Conservation (phyloP, 64 coral and sea anemone species). For the Pocillopora verrucosa region DNA sequence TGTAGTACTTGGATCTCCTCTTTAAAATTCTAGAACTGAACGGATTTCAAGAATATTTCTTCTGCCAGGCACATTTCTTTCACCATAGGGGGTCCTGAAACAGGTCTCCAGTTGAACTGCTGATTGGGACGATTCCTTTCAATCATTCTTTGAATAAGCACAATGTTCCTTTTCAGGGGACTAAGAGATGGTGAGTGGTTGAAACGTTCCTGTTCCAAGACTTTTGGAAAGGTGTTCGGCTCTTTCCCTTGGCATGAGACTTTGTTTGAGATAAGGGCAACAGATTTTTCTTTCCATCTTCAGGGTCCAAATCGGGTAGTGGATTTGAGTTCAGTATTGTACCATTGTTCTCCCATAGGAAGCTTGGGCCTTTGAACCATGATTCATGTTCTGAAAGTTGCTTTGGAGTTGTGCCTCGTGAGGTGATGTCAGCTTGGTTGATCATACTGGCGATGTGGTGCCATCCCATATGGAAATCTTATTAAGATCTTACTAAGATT, state of each 20-base stretch:
- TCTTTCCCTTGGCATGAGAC: not conserved
- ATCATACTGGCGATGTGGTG: no score
- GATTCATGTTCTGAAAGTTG: not conserved
- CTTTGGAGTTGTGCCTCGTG: not conserved
- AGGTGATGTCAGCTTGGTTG: not conserved
- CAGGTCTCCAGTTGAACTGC: constrained; percentile 20
- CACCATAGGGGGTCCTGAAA: not conserved
- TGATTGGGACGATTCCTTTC: not conserved
- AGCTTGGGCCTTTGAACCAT: constrained; percentile 2
- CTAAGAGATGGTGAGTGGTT: constrained; percentile 1
- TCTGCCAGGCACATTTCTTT: no score
- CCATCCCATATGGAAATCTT: no score
- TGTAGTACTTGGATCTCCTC: no score
- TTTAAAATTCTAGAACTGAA: no score
- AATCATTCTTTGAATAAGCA: constrained; percentile 18
- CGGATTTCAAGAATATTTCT: no score
- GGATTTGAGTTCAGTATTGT: constrained; percentile 9
- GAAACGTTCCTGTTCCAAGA: constrained; percentile 15
- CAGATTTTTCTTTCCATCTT: not conserved
- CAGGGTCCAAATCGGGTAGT: not conserved
- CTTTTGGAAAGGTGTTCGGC: not conserved
- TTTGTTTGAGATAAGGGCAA: not conserved
- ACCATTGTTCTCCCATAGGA: not conserved
- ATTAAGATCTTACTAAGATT: no score
- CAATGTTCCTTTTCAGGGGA: constrained; percentile 22